phyloP scores from a whole-genome alignment of 2,888 invertebrate species.

The Cheilosia vernalis region DNA sequence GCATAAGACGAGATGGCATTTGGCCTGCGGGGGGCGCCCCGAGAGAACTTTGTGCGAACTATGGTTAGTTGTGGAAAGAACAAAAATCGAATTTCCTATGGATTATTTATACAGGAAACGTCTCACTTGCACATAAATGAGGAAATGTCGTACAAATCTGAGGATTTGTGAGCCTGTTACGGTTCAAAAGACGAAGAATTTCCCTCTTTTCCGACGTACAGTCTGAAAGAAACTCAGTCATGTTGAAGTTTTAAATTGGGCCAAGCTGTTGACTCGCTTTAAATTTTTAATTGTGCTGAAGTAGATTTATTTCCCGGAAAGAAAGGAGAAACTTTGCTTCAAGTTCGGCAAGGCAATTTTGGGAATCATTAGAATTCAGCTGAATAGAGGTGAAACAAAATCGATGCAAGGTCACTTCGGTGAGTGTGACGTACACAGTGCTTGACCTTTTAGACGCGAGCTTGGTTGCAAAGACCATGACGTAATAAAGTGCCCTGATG shows the following conservation, averaged over 20 bases:
- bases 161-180: constrained; percentile 11
- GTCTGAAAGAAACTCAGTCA: constrained; percentile 44
- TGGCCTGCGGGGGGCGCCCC: no score
- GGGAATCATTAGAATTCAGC: constrained; percentile 7
- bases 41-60: constrained; percentile 1
- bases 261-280: constrained; percentile 55
- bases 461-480: no score
- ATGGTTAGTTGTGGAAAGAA: constrained; percentile 14
- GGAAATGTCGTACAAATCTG: constrained; percentile 26
- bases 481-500: no score
- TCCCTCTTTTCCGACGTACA: background rate
- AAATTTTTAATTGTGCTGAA: constrained; percentile 62
- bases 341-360: constrained; percentile 9
- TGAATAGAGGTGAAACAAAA: constrained; percentile 11
- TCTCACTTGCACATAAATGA: constrained; percentile 6
- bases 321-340: background rate
- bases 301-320: constrained; percentile 27
- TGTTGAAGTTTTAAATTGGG: constrained; percentile 60
- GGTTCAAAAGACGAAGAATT: constrained; percentile 19
- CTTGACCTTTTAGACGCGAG: constrained; percentile 12
- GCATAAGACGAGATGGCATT: background rate
- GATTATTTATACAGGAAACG: constrained; percentile 31
- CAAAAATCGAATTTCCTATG: constrained; percentile 9
- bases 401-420: constrained; percentile 36
- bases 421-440: background rate